phyloP scores from a whole-genome alignment of 2,888 invertebrate species.

The Entomobrya multifasciata region DNA sequence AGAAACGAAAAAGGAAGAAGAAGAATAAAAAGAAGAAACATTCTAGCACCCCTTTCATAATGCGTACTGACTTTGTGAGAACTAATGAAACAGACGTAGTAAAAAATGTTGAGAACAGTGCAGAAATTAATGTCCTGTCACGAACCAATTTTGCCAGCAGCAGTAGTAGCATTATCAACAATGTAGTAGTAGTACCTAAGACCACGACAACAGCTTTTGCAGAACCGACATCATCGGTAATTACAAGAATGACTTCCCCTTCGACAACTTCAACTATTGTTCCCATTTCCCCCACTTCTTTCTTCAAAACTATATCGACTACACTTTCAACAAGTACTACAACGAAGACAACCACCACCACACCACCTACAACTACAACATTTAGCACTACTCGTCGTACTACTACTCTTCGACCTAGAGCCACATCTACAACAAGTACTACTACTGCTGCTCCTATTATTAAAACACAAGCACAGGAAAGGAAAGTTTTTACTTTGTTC shows the following conservation, averaged over 20 bases:
- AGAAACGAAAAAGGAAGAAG: slow-evolving; percentile 35
- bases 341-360: slow-evolving; percentile 13
- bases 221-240: neutral
- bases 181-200: no score
- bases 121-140: neutral
- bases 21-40: neutral
- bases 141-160: neutral
- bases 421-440: neutral
- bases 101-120: neutral
- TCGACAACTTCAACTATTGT: slow-evolving; percentile 30
- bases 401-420: neutral
- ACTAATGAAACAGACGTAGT: slow-evolving; percentile 18
- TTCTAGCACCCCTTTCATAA: slow-evolving; percentile 20
- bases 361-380: neutral
- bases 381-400: slow-evolving; percentile 6
- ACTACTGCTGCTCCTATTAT: neutral
- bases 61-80: slow-evolving; percentile 24
- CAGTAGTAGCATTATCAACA: no score
- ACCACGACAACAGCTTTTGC: slow-evolving; percentile 23
- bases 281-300: slow-evolving; percentile 32
- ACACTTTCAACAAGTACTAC: no score
- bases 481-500: slow-evolving; percentile 49
- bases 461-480: slow-evolving; percentile 16
- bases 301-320: neutral
- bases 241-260: neutral